Percentiles rank a stretch among this genome's conserved stretches.
Conservation (phyloP, 2,113 vertebrate species). For the Phylloscopus whistleri region DNA sequence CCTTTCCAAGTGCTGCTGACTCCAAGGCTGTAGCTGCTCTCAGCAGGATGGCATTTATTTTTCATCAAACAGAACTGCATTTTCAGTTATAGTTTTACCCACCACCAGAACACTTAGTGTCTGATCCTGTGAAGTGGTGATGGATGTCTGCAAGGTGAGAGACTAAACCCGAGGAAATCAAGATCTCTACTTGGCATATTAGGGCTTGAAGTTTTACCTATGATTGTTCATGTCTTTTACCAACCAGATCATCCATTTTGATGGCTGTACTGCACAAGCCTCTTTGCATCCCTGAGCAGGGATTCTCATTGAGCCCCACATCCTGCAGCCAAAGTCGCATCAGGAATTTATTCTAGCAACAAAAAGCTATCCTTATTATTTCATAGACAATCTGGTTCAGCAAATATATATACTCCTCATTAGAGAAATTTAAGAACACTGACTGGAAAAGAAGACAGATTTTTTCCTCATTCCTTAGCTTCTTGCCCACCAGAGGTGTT, state of each 20-base stretch:
- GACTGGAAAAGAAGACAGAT: not conserved
- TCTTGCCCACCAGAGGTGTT: not conserved
- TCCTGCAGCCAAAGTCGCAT: not conserved
- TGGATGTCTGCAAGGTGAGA: not conserved
- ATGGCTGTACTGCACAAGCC: not conserved
- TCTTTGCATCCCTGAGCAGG: not conserved
- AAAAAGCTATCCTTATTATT: not conserved
- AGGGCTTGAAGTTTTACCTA: not conserved
- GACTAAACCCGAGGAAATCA: not conserved
- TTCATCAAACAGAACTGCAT: not conserved
- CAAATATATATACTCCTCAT: not conserved
- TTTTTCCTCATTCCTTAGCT: slow-evolving; percentile 9
- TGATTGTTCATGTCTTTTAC: not conserved
- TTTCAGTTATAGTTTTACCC: not conserved
- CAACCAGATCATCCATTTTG: not conserved
- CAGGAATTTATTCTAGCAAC: not conserved
- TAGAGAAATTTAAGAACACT: slow-evolving; percentile 10
- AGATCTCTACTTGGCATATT: not conserved
- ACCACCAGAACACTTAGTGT: not conserved
- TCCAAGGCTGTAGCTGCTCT: not conserved
- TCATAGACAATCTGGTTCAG: not conserved
- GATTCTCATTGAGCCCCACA: not conserved
- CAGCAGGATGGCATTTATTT: not conserved
- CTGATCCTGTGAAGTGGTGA: not conserved
- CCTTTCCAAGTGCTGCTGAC: not conserved